Percentiles rank a stretch among this genome's conserved stretches.
Conservation (phyloP, 2,797 vertebrate genomes). For the Anas flavirostris region DNA sequence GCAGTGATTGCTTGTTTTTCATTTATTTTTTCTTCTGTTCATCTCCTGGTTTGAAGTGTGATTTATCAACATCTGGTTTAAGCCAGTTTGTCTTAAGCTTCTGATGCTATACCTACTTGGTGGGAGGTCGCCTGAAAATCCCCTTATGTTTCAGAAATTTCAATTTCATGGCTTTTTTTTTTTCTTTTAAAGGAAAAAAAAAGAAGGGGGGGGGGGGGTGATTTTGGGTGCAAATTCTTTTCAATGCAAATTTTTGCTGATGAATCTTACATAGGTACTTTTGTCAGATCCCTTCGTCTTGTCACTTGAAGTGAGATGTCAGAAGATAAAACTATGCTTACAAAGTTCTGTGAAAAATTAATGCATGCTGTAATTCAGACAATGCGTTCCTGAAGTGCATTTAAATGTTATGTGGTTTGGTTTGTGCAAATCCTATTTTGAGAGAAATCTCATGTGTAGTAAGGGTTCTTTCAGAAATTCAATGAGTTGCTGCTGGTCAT, state of each 20-base stretch:
- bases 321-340: not conserved
- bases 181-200: not conserved
- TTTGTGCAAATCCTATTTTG: conserved; percentile 36
- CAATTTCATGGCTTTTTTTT: not conserved
- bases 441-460: not conserved
- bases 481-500: not conserved
- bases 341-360: conserved; percentile 36
- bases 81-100: not conserved
- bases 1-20: not conserved
- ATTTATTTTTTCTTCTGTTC: not conserved
- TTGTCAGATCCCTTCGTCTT: not conserved
- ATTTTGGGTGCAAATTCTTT: not conserved
- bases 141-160: not conserved
- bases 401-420: conserved; percentile 1
- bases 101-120: not conserved
- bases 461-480: not conserved
- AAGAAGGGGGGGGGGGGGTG: accelerated
- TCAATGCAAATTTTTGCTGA: not conserved
- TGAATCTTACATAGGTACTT: not conserved
- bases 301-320: not conserved
- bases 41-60: not conserved
- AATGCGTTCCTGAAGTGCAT: conserved; percentile 14
- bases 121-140: not conserved
- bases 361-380: conserved; percentile 34
- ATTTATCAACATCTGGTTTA: not conserved